Evolutionary conservation across 2,113 vertebrate genomes (phyloP), one percentile per base, ranked within the genome.

Genomic region (Nematolebias whitei): DNA sequence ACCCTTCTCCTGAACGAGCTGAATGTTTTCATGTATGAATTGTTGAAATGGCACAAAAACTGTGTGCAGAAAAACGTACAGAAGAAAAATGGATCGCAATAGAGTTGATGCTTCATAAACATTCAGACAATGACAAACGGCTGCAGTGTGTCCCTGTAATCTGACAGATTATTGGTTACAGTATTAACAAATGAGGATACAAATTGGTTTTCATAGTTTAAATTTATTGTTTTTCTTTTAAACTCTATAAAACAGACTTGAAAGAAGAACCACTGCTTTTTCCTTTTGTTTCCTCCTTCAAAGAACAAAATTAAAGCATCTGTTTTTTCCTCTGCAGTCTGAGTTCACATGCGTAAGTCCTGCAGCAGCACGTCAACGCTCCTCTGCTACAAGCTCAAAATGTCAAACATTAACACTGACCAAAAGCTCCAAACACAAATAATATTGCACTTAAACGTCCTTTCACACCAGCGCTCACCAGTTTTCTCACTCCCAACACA

Each of bases 391-490:
- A 89, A 90, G 89, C 77, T 92, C 92, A 92, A 87, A 85, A 94
- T 85, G 84, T 92, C 93, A 92, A 90, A 93, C 94, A 81, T 92
- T 92, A 94, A 94, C 94, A 95, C 67, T 93, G 93, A 93, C 91
- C 91, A 88, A 91, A n/a, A 92, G 90, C 89, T 91, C 26, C 90
- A 86, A 86, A 94, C 79, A 92, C n/a, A 65, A 92, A 91, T 88
- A 94, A 94, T 96, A 98, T 96, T 98, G 96, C 96, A 98, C 95
- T 94, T 95, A 20, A 81, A 82, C 85, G 87, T 79, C 78, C 86
- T 91, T 76, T 78, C 85, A 76, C 93, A 90, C 92, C 91, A 90
- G 83, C 88, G 92, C 2, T 19, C 43, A 80, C 78, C 89, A 79
- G 88, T 91, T 62, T 70, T 66, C 70, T 84, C 80, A 84, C 78